phyloP scores from a whole-genome alignment of 2,888 invertebrate species.

The Andrena chrysosceles region DNA sequence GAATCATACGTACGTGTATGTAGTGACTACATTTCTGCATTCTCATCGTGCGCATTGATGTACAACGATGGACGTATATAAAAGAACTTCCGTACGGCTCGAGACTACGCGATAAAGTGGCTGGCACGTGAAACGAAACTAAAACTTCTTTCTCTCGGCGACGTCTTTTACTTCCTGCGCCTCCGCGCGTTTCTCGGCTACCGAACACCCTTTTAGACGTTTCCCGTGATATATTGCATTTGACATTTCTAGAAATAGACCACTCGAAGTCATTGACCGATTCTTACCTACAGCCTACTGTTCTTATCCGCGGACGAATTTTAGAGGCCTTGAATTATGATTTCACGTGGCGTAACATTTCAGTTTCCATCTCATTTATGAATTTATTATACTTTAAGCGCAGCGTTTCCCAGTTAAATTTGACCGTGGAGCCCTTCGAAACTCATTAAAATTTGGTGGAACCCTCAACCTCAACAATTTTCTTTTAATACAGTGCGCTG shows the following conservation, averaged over 20 bases:
- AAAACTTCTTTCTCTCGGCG: constrained; percentile 37
- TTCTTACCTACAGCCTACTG: background rate
- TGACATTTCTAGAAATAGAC: constrained; percentile 29
- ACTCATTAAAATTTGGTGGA: no score
- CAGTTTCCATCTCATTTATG: no score
- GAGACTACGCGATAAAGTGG: constrained; percentile 52
- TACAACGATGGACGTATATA: constrained; percentile 41
- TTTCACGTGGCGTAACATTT: background rate
- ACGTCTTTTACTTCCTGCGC: constrained; percentile 45
- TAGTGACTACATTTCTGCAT: constrained; percentile 38
- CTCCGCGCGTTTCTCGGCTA: constrained; percentile 10
- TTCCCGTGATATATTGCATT: constrained; percentile 26
- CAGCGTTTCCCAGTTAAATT: no score
- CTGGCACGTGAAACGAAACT: constrained; percentile 64
- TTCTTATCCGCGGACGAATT: constrained; percentile 31
- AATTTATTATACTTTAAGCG: no score
- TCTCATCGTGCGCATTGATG: constrained; percentile 47
- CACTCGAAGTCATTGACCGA: constrained; percentile 9
- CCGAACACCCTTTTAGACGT: constrained; percentile 38
- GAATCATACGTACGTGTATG: constrained; percentile 3
- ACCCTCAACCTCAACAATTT: no score
- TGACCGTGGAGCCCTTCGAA: no score
- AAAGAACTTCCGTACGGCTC: constrained; percentile 60
- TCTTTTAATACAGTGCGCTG: no score
- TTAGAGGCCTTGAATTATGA: constrained; percentile 6